Base-by-base conservation (phyloP, 2,888 invertebrate genomes). In the Drosophila fungiperda region DNA sequence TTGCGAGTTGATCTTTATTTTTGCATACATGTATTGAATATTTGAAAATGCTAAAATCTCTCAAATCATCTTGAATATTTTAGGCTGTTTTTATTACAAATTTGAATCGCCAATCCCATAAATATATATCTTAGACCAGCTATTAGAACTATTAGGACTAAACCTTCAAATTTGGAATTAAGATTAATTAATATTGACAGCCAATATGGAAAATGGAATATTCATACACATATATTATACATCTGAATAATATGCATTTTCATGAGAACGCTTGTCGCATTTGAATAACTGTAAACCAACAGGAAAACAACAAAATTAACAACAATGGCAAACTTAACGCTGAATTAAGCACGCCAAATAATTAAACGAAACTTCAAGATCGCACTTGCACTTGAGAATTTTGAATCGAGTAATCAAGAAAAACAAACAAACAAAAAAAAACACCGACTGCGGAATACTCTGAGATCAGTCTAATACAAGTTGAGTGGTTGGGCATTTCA, bases 271-370 rank as follows among this genome's bases (percentile, higher is more conserved):
- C 33, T 52, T 53, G 48, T 36, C 33, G 36, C 53, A 23, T 12
- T 29, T 60, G 35, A 61, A 66, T n/a, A 65, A 57, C 66, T 52
- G 50, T 38, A 73, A 23, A 45, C 15, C 45, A 64, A 11, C 53
- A 49, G 42, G 9, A 48, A 2, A 36, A 26, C 12, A 23, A 38
- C n/a, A 38, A n/a, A 6, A 63, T 12, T 20, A 20, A 45, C 45
- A 45, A 45, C 36, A 53, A 66, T 66, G 12, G 65, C 29, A 42
- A 45, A 20, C 17, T 45, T 45, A 65, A 54, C 20, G 32, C 38
- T 11, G 35, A 66, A 32, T 12, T 52, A 7, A 20, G 35, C 38
- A 66, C 36, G 42, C n/a, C 23, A 45, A 45, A 45, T 45, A 45
- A 45, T 23, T 8, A 26, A 55, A 20, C 23, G 9, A 38, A 38